A percentile compares a stretch with the other conserved stretches of the same genome.
These are phyloP conservation scores for Ricordea florida DNA, from an alignment of 92 coral and sea anemone genomes.

Conservation along the genomic window DNA sequence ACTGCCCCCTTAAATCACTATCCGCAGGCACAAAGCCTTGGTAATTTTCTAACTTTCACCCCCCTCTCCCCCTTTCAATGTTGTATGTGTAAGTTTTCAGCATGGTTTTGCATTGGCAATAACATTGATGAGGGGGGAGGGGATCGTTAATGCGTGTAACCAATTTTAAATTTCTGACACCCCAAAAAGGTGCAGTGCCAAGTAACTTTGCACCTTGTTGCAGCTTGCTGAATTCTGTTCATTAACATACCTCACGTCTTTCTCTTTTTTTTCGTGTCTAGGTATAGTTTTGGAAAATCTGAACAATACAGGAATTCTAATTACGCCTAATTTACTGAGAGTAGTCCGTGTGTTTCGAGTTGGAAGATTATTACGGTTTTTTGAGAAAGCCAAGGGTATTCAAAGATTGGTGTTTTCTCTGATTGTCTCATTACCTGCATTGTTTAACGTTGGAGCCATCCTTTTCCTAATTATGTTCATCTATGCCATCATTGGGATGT, in stretches of 20 bases:
- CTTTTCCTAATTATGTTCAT: constrained; percentile 86
- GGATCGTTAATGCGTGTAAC: no score
- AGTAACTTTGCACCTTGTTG: no score
- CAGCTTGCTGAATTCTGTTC: no score
- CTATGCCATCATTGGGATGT: constrained; percentile 95
- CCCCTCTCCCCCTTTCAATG: no score
- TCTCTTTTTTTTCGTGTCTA: not conserved
- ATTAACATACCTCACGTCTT: not conserved
- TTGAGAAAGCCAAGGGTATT: constrained; percentile 95
- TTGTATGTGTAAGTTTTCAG: no score
- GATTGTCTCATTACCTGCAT: constrained; percentile 84
- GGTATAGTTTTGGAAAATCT: constrained; percentile 78
- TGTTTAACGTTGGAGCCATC: constrained; percentile 90
- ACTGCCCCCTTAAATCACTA: no score
- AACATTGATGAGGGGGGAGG: no score
- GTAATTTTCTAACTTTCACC: no score
- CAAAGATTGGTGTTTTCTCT: constrained; percentile 83
- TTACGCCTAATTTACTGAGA: constrained; percentile 89
- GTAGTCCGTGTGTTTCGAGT: constrained; percentile 90
- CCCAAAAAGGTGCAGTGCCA: no score
- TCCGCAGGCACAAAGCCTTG: no score
- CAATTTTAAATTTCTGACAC: no score
- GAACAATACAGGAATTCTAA: constrained; percentile 49
- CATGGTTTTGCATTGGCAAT: no score
- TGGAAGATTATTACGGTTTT: constrained; percentile 87